These are phyloP conservation scores for Oncorhynchus keta DNA, from an alignment of 2,113 vertebrate species.

Conservation along the genomic window DNA sequence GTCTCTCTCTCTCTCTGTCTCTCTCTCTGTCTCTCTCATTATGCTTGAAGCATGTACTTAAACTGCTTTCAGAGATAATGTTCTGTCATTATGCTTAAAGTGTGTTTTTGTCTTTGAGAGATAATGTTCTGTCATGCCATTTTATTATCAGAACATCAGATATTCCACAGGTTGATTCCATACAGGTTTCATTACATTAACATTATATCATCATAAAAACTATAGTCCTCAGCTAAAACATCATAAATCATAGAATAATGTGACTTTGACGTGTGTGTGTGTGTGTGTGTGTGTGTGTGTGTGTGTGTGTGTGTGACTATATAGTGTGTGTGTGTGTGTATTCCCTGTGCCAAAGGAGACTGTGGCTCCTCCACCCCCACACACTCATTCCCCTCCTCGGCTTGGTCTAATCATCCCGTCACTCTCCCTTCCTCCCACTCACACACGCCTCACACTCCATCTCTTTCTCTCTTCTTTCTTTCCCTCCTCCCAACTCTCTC, in stretches of 20 bases:
- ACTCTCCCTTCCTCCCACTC: conserved; percentile 38
- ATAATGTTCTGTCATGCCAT: conserved; percentile 30
- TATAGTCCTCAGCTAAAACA: background rate
- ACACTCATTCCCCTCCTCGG: conserved; percentile 57
- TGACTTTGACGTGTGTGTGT: conserved; percentile 13
- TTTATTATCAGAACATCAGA: conserved; percentile 28
- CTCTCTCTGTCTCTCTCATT: background rate
- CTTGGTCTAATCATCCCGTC: conserved; percentile 69
- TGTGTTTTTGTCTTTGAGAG: conserved; percentile 18
- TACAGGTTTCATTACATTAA: background rate
- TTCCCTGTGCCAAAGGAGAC: background rate
- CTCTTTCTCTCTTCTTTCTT: background rate
- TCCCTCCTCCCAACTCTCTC: background rate
- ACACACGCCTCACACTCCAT: conserved; percentile 6
- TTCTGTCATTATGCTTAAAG: conserved; percentile 30
- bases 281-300: conserved; percentile 12
- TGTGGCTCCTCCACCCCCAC: conserved; percentile 39
- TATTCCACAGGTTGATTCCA: conserved; percentile 4
- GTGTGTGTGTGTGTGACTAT: background rate
- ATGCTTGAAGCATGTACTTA: conserved; percentile 26
- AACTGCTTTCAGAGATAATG: conserved; percentile 40
- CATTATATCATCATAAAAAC: background rate
- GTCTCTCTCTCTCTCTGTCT: too few species aligned
- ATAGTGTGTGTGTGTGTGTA: conserved; percentile 25
- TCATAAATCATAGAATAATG: background rate